Evolutionary conservation across 2,888 invertebrate species (phyloP).

Genomic region (Oscheius sp.): DNA sequence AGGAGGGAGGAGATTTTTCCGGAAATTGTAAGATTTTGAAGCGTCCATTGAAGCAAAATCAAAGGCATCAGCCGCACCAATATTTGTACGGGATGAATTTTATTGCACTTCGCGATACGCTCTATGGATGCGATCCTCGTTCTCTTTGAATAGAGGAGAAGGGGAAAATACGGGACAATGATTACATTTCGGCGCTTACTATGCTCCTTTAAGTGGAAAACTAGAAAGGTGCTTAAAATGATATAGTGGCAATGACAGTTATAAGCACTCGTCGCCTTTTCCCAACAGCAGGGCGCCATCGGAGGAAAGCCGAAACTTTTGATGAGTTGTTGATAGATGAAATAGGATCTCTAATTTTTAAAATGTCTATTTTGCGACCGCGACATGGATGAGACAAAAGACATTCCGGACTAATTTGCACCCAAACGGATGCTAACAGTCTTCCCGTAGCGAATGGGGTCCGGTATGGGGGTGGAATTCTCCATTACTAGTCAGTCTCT

Average conservation of each 20-base stretch:
- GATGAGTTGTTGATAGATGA: not conserved
- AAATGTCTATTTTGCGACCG: too few species aligned
- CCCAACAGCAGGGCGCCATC: constrained; percentile 6
- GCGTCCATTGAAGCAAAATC: constrained; percentile 25
- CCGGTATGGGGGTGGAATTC: constrained; percentile 22
- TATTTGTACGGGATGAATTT: constrained; percentile 38
- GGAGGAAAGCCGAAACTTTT: not conserved
- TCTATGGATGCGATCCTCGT: constrained; percentile 22
- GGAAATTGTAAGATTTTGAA: not conserved
- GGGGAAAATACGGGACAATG: not conserved
- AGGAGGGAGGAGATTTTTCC: not conserved
- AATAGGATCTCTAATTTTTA: not conserved
- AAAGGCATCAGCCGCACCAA: constrained; percentile 35
- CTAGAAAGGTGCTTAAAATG: not conserved
- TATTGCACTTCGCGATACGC: constrained; percentile 38
- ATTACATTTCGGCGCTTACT: not conserved
- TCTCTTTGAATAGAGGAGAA: constrained; percentile 26
- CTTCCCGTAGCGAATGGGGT: constrained; percentile 10
- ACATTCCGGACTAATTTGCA: too few species aligned
- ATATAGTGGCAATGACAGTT: not conserved
- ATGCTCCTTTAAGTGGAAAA: not conserved
- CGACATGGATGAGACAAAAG: too few species aligned
- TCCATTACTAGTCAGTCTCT: too few species aligned
- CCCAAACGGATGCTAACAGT: not conserved
- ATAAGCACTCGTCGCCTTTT: constrained; percentile 11